Base-by-base conservation (phyloP, 37 sponge, comb jelly and placozoan genomes). In the Theonella swinhoei region DNA sequence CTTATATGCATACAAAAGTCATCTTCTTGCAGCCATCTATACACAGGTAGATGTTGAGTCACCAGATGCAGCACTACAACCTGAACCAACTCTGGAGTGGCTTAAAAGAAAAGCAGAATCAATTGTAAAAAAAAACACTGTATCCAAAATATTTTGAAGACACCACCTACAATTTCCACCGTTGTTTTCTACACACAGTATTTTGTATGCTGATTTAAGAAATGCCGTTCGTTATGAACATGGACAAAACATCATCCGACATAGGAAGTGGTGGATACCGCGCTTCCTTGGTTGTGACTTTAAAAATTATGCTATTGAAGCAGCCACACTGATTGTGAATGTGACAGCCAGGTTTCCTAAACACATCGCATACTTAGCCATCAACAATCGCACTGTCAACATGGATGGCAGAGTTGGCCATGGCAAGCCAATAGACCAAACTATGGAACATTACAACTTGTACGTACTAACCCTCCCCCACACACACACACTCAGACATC, bases 341-440 rank as follows among this genome's bases (percentile, higher is more conserved):
- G 3, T 77, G 19, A 77, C 36, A 9, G 78, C 78, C n/a, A 35
- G 32, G 24, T 77, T 62, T 26, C 65, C 78, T 2, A 62, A 62
- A 31, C 65, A 62, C 64, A 77, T 77, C 1, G 62, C 78, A 1
- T 77, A 77, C 78, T 62, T 77, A 9, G 35, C 25, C 2, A 62
- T 39, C 33, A 24, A 77, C 41, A 77, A 77, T 64, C 23, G 78
- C 24, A 77, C 78, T 40, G 78, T 73, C 41, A 73, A 73, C 47
- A 73, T 36, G 40, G 41, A 62, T 25, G 78, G 78, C 3, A 31
- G 25, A 3, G 8, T 23, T 63, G 78, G 78, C 22, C 65, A 63
- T 34, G 78, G 78, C 1, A 77, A 77, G 35, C 78, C 78, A 60
- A n/a, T 77, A 3, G 78, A 77, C 14, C 78, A 77, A 62, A 34